phyloP scores from a whole-genome alignment of 2,113 vertebrate species.

The Drymodes brunneopygia region DNA sequence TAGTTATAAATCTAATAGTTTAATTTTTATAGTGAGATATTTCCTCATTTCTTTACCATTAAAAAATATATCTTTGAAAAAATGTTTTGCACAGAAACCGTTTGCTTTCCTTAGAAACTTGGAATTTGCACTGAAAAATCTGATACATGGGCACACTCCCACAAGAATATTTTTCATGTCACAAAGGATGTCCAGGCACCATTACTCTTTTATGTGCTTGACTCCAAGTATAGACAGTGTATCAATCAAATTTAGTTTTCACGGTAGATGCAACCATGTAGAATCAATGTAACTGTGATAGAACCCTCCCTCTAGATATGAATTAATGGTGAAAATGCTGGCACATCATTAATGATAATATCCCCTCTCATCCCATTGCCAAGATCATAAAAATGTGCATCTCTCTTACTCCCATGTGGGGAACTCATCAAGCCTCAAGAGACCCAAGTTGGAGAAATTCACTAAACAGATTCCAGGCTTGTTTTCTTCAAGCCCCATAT shows the following conservation, averaged over 20 bases:
- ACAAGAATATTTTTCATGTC: neutral
- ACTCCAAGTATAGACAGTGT: neutral
- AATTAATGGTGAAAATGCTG: neutral
- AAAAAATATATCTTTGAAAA: neutral
- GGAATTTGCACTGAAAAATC: neutral
- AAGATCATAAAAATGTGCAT: neutral
- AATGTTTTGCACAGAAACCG: neutral
- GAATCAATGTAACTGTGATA: neutral
- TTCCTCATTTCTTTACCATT: neutral
- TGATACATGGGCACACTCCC: neutral
- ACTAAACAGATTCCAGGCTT: conserved; percentile 31
- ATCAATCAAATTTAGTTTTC: neutral
- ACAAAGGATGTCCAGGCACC: neutral
- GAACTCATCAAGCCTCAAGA: neutral
- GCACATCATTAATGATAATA: neutral
- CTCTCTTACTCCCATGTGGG: neutral
- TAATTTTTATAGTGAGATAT: neutral
- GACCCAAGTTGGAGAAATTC: neutral
- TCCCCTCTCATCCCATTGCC: neutral
- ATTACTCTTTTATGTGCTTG: neutral
- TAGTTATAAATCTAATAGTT: neutral
- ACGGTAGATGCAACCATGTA: neutral
- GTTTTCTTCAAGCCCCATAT: conserved; percentile 18
- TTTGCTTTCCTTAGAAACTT: neutral
- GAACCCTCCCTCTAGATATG: neutral